Conservation (phyloP, 2,797 vertebrate genomes). For the Melanotaenia nigrans region DNA sequence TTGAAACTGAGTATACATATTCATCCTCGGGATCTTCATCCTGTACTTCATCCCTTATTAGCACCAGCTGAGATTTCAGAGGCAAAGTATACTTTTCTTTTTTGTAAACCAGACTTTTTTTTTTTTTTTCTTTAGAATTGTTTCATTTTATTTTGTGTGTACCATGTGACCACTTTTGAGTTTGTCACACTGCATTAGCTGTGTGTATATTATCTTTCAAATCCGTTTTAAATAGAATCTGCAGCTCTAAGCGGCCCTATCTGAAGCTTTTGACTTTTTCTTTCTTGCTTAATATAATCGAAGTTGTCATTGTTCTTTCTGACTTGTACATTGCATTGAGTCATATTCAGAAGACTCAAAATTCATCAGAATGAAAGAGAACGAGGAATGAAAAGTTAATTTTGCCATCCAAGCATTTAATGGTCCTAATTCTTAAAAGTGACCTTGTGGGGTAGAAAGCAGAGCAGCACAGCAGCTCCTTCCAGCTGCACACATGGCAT, state of each 20-base stretch:
- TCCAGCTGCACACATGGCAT: slow-evolving; percentile 99
- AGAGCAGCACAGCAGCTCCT: slow-evolving; percentile 89
- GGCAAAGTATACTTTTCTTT: slow-evolving; percentile 27
- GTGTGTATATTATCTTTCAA: not conserved
- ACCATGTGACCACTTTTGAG: not conserved
- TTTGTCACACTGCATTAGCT: not conserved
- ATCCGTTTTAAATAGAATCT: slow-evolving; percentile 25
- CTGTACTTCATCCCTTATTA: slow-evolving; percentile 74
- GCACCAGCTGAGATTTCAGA: slow-evolving; percentile 47
- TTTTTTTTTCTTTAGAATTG: slow-evolving; percentile 2
- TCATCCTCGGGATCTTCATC: slow-evolving; percentile 85
- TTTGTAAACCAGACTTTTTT: not conserved
- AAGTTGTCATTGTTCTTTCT: slow-evolving; percentile 38
- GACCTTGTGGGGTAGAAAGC: slow-evolving; percentile 95
- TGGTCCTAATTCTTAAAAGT: slow-evolving; percentile 93
- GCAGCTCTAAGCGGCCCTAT: slow-evolving; percentile 42
- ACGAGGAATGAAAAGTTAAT: slow-evolving; percentile 85
- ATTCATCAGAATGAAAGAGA: slow-evolving; percentile 71
- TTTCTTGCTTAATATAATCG: slow-evolving; percentile 33
- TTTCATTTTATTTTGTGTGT: not conserved
- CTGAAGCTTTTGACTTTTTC: slow-evolving; percentile 18
- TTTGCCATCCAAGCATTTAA: slow-evolving; percentile 89
- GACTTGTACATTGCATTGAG: slow-evolving; percentile 49
- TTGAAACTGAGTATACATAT: slow-evolving; percentile 91
- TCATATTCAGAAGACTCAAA: slow-evolving; percentile 34